Conservation (phyloP, 2,113 vertebrate species). For the Gymnorhina tibicen region DNA sequence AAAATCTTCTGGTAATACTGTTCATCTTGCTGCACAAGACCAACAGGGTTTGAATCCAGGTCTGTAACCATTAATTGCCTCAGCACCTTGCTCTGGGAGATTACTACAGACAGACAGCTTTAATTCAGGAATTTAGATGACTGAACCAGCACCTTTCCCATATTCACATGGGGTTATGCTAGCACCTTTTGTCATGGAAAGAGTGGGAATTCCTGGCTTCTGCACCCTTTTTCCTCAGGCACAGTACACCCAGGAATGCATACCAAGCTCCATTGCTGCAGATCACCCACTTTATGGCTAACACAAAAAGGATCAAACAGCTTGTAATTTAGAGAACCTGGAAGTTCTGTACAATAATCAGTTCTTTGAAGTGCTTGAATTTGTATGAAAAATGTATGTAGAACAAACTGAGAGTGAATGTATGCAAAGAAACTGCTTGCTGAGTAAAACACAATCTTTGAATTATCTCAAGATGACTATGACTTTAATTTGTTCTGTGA, state of each 20-base stretch:
- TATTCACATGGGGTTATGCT: not conserved
- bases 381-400: not conserved
- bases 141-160: not conserved
- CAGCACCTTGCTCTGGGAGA: not conserved
- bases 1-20: not conserved
- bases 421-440: not conserved
- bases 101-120: not conserved
- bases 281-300: not conserved
- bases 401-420: not conserved
- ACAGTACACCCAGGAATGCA: not conserved
- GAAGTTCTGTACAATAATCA: not conserved
- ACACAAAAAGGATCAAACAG: not conserved
- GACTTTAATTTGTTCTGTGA: not conserved
- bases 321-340: not conserved
- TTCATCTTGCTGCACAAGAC: not conserved
- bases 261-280: not conserved
- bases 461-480: not conserved
- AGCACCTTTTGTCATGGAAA: not conserved
- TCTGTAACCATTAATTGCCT: not conserved
- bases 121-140: not conserved
- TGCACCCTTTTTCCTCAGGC: not conserved
- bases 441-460: not conserved
- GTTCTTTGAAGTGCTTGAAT: not conserved
- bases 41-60: not conserved
- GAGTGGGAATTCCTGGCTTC: not conserved